Percentiles rank a stretch among this genome's conserved stretches.
phyloP scores from a whole-genome alignment of 2,797 vertebrate species.

The Microchirus variegatus region DNA sequence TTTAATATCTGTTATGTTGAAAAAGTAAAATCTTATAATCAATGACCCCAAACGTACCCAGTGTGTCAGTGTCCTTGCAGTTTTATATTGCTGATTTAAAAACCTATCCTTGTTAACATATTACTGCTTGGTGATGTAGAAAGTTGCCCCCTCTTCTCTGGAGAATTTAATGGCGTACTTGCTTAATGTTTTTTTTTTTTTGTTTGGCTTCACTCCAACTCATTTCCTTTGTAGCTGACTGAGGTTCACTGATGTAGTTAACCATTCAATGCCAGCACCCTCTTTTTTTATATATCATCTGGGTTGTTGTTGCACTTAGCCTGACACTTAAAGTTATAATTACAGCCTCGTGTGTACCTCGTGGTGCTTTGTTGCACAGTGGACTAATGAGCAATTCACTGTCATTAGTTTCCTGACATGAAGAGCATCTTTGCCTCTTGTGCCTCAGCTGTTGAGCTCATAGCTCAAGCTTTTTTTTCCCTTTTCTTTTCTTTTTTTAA shows the following conservation, averaged over 20 bases:
- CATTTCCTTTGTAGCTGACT: constrained; percentile 51
- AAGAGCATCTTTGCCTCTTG: constrained; percentile 25
- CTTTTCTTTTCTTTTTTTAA: constrained; percentile 28
- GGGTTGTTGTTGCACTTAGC: constrained; percentile 46
- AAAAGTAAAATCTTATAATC: background rate
- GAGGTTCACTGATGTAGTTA: constrained; percentile 39
- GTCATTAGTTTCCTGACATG: constrained; percentile 36
- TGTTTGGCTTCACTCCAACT: constrained; percentile 42
- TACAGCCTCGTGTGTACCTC: constrained; percentile 51
- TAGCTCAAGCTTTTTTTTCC: constrained; percentile 1
- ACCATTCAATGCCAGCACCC: constrained; percentile 52
- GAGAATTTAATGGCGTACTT: constrained; percentile 39
- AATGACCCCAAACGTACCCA: background rate
- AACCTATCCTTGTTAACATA: constrained; percentile 13
- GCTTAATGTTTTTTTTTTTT: constrained; percentile 43
- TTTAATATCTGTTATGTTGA: too few species aligned
- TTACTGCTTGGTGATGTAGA: constrained; percentile 14
- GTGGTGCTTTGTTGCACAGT: constrained; percentile 50
- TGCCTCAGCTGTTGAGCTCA: constrained; percentile 8
- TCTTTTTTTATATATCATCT: constrained; percentile 58
- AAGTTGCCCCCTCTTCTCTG: constrained; percentile 20
- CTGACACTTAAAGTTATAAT: constrained; percentile 59
- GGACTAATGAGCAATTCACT: constrained; percentile 60
- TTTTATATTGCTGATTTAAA: background rate
- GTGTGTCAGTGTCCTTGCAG: constrained; percentile 2